Evolutionary conservation across 2,797 vertebrate species (phyloP), one percentile per base, ranked within the genome.

Genomic region (Schizopygopsis pylzovi): DNA sequence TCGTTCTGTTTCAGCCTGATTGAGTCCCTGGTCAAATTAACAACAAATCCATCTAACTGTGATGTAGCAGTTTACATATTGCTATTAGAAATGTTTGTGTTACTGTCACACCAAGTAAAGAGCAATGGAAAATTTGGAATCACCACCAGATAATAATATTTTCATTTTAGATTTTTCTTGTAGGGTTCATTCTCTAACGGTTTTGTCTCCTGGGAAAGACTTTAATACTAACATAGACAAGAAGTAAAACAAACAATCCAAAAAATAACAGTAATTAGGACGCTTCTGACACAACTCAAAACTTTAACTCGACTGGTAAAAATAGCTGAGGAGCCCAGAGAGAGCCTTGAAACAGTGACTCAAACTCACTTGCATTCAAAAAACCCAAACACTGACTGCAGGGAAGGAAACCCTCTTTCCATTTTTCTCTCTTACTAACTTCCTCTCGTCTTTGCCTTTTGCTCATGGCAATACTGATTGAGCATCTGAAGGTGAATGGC

Each of bases 401-500:
- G 61, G 22, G 37, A 54, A 68, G 73, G 22, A 76, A 83, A 54
- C 22, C 22, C 72, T 83, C 45, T 52, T 78, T 77, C 45, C 37
- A 70, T 82, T 20, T 52, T 45, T 41, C 33, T 73, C 54, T 81
- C n/a, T 37, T 18, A 41, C 63, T 63, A 16, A 54, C 49, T 56
- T 39, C 67, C 54, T 78, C 18, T 84, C 25, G 28, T 45, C 41
- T 37, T 71, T 22, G 25, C 54, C 52, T 56, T 81, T 76, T 65
- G 33, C 82, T 67, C 47, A 54, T 77, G 61, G 82, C 47, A 25
- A 56, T 68, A 78, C 78, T 68, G 61, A 84, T 78, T 67, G 45
- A 84, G 73, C 45, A 68, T 28, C 73, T 78, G 73, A 84, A 41
- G 61, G 33, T 68, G 82, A 78, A 78, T 56, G 61, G 15, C 82